A percentile compares a stretch with the other conserved stretches of the same genome.
Evolutionary conservation across 1,140 invertebrate species (phyloP).

Genomic region (Parasteatoda tepidariorum): DNA sequence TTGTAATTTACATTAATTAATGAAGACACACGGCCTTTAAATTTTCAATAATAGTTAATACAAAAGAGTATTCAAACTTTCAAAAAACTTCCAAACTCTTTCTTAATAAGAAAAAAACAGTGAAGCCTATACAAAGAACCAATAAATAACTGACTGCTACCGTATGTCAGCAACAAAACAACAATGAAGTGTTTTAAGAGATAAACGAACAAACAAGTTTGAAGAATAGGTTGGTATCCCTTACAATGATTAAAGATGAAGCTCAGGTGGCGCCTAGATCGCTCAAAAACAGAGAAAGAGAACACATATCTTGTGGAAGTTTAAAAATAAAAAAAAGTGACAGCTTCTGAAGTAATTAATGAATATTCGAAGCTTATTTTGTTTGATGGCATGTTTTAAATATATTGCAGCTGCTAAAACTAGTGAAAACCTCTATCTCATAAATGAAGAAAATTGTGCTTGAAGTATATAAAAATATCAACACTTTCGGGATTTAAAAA

Average conservation of each 20-base stretch:
- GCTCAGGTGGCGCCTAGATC: neutral
- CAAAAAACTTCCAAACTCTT: too few relatives aligned
- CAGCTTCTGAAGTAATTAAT: neutral
- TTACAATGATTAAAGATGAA: neutral
- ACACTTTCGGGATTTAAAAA: too few relatives aligned
- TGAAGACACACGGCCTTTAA: too few relatives aligned
- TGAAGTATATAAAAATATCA: too few relatives aligned
- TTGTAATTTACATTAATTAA: too few relatives aligned
- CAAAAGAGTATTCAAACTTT: too few relatives aligned
- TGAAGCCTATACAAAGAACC: too few relatives aligned
- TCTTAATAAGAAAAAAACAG: too few relatives aligned
- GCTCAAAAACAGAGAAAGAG: neutral
- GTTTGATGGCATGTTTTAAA: neutral
- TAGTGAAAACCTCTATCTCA: too few relatives aligned
- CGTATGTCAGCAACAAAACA: neutral
- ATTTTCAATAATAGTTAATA: too few relatives aligned
- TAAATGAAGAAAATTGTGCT: too few relatives aligned
- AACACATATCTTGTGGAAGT: neutral
- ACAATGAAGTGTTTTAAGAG: neutral
- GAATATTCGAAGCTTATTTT: neutral
- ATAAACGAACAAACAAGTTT: neutral
- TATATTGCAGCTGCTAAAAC: neutral
- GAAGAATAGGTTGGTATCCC: neutral
- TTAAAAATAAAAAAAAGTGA: neutral
- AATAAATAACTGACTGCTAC: neutral